Evolutionary conservation across 1,140 invertebrate species (phyloP), one percentile per base, ranked within the genome.

Genomic region (Teleopsis dalmanni): DNA sequence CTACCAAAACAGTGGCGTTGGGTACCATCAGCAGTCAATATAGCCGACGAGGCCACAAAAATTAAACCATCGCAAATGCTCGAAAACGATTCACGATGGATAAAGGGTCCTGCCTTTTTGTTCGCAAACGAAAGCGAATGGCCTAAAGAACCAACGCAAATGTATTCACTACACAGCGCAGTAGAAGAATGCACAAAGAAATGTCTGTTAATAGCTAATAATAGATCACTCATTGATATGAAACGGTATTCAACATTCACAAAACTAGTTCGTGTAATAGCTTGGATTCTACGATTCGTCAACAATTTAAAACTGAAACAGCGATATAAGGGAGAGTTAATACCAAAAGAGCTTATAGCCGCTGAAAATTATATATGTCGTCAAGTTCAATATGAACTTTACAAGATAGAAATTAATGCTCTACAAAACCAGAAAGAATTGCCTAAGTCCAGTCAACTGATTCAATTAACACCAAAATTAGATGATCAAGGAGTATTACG

Each of bases 11-110:
- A 61, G 22, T 64, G 57, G 57, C 37, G 47, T 14, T 64, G 54
- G 55, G 34, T 58, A 13, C 59, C 63, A 0, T 50, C 56, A 0
- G 34, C 47, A n/a, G n/a, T 51, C 1, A 71, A 70, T 38, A 51
- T 55, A 10, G 63, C 60, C 0, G 64, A 71, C 27, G 31, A 41
- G 21, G 56, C 47, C 8, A 62, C 57, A 16, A 25, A 56, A 27
- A 10, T n/a, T 1, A n/a, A 1, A 8, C 3, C 11, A 8, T 16
- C 38, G 9, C 19, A 13, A 10, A 35, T 44, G 25, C 23, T 37
- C 14, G 16, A 25, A 7, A 1, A 6, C 25, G 44, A 47, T 3
- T 22, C 13, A 11, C 5, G 44, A 0, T 60, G 57, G 57, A 40
- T 57, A 11, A 21, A 13, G 3, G 57, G 57, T 13, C 58, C 57